Evolutionary conservation across 2,888 invertebrate genomes (phyloP), one percentile per base, ranked within the genome.

Genomic region (Artemia sinica): DNA sequence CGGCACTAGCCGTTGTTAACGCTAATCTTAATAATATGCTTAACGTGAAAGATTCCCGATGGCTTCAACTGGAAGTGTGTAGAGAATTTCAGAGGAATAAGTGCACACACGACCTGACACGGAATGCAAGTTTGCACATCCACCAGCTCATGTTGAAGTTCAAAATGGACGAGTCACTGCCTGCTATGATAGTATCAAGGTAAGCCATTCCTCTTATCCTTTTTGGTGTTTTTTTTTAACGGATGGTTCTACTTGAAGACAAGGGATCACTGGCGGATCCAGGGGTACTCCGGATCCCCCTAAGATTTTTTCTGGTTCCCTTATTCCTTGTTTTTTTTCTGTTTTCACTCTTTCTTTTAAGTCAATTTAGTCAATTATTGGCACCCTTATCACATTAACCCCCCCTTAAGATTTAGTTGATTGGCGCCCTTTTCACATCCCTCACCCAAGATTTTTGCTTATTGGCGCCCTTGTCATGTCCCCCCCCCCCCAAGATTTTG

Each of bases 141-240:
- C 98, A 73, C 96, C 97, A 74, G 89, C 93, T 77, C 96, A 97
- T 81, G 97, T 98, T 77, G 98, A 98, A 83, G 95, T 98, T 78
- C 97, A 97, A 84, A 98, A 97, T 82, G 98, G 98, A 79, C 86
- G 96, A 78, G 98, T 98, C 78, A 97, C 96, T 77, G 98, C 98
- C 77, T 98, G 98, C 85, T 99, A 97, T 86, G 98, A 99, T 84
- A 96, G 95, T 83, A 97, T 98, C 83, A 98, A 98, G 95, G 98
- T 98, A 83, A 84, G 63, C 49, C 67, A 52, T 69, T 13, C 70
- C 10, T 52, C 41, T 52, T 58, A 13, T 67, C 67, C 66, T 67
- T 65, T 67, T 70, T 14, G 65, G 67, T 69, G 67, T 65, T 65
- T 65, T 69, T 69, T 66, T n/a, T 67, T 49, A 28, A 63, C 65